Percentiles rank a stretch among this genome's conserved stretches.
These are phyloP conservation scores for Champsocephalus gunnari DNA, from an alignment of 2,797 vertebrate genomes.

Conservation along the genomic window DNA sequence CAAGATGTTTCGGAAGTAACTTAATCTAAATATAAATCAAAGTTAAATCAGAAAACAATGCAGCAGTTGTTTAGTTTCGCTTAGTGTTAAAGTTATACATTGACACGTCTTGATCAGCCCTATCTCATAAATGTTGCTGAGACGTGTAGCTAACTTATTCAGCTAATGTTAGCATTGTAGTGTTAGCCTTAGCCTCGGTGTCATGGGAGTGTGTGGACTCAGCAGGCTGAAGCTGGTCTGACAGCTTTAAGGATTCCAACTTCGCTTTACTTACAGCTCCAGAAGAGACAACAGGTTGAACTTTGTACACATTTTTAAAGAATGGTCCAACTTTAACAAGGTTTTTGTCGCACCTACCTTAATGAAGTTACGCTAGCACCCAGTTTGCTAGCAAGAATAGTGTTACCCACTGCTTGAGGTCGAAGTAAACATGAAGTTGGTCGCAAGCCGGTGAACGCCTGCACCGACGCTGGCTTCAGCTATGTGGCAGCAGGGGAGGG, in stretches of 20 bases:
- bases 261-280: slow-evolving; percentile 17
- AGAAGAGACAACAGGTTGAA: background rate
- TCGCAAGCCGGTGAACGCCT: slow-evolving; percentile 51
- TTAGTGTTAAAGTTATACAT: fast-evolving
- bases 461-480: slow-evolving; percentile 57
- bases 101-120: background rate
- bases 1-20: slow-evolving; percentile 82
- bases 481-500: slow-evolving; percentile 76
- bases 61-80: background rate
- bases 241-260: slow-evolving; percentile 59
- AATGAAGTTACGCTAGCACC: slow-evolving; percentile 10
- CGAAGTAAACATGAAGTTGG: slow-evolving; percentile 63
- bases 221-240: slow-evolving; percentile 67
- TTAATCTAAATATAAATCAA: slow-evolving; percentile 43
- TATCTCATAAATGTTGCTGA: background rate
- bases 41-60: slow-evolving; percentile 33
- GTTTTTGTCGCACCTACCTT: slow-evolving; percentile 42
- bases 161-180: slow-evolving; percentile 49
- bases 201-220: slow-evolving; percentile 38
- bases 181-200: slow-evolving; percentile 40
- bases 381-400: slow-evolving; percentile 1
- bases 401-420: slow-evolving; percentile 30
- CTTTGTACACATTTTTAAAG: background rate
- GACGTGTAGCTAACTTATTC: background rate
- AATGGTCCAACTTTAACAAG: background rate